Conservation (phyloP, 2,888 invertebrate genomes). For the Aphrophora alni region DNA sequence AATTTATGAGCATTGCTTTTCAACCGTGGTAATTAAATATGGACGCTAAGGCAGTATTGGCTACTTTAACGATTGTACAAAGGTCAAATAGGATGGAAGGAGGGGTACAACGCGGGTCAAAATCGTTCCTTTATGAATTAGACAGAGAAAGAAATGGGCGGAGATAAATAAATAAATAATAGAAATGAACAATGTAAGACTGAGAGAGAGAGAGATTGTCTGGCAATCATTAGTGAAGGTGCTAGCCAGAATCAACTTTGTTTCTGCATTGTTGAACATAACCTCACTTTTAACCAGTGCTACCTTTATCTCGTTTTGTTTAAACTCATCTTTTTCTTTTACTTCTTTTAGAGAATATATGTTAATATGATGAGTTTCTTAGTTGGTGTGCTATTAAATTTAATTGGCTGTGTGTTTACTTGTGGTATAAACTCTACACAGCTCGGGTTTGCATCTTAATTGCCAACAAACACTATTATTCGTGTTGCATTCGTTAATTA, state of each 20-base stretch:
- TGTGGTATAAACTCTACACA: neutral
- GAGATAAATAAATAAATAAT: conserved; percentile 37
- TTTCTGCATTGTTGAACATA: conserved; percentile 1
- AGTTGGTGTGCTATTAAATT: neutral
- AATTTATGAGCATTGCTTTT: conserved; percentile 35
- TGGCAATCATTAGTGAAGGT: neutral
- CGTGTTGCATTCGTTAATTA: neutral
- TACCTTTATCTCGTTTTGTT: neutral
- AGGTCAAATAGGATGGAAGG: conserved; percentile 6
- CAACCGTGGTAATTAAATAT: conserved; percentile 39
- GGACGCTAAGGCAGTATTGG: conserved; percentile 28
- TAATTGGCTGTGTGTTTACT: neutral
- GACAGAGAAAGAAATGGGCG: conserved; percentile 27
- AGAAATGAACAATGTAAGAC: conserved; percentile 32
- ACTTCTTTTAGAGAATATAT: neutral
- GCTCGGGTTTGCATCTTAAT: neutral
- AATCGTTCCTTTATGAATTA: conserved; percentile 10
- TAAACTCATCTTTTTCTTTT: too few species aligned
- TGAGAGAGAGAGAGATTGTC: neutral
- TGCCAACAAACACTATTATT: neutral
- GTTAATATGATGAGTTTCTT: conserved; percentile 2
- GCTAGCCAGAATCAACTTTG: conserved; percentile 5
- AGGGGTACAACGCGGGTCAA: conserved; percentile 30
- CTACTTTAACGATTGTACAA: conserved; percentile 41
- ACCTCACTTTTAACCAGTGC: neutral